Conservation (phyloP, 2,888 invertebrate species). For the Petrophora chlorosata region DNA sequence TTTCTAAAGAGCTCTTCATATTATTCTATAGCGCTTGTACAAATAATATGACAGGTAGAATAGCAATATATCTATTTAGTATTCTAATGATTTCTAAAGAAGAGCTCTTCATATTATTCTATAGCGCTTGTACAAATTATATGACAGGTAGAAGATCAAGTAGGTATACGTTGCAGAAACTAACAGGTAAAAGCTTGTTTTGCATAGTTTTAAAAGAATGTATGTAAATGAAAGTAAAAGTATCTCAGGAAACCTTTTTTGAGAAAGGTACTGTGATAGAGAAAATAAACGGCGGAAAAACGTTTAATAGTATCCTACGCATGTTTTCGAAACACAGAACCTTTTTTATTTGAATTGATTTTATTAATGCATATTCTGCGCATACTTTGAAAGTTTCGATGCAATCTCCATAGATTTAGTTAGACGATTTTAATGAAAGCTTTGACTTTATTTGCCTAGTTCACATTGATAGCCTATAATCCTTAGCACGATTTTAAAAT, state of each 20-base stretch:
- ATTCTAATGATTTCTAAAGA: no score
- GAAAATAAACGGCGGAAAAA: slow-evolving; percentile 8
- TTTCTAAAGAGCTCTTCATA: no score
- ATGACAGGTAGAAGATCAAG: background rate
- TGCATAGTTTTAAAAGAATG: slow-evolving; percentile 16
- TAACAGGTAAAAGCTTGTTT: background rate
- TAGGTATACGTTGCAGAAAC: background rate
- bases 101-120: no score
- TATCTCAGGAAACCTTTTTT: slow-evolving; percentile 4
- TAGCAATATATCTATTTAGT: no score
- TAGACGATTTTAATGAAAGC: no score
- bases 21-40: no score
- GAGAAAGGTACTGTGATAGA: slow-evolving; percentile 7
- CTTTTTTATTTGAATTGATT: no score
- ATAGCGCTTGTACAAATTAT: no score
- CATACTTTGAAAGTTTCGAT: background rate
- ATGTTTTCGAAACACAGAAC: background rate
- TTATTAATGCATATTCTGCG: background rate
- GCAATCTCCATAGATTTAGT: no score
- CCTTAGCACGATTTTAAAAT: slow-evolving; percentile 12
- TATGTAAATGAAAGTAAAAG: slow-evolving; percentile 11
- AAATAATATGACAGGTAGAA: no score
- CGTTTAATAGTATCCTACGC: background rate
- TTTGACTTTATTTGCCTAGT: background rate
- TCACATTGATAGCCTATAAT: background rate